Percentiles rank a stretch among this genome's conserved stretches.
Evolutionary conservation across 1,140 invertebrate genomes (phyloP).

Genomic region (Zaprionus tsacasi): DNA sequence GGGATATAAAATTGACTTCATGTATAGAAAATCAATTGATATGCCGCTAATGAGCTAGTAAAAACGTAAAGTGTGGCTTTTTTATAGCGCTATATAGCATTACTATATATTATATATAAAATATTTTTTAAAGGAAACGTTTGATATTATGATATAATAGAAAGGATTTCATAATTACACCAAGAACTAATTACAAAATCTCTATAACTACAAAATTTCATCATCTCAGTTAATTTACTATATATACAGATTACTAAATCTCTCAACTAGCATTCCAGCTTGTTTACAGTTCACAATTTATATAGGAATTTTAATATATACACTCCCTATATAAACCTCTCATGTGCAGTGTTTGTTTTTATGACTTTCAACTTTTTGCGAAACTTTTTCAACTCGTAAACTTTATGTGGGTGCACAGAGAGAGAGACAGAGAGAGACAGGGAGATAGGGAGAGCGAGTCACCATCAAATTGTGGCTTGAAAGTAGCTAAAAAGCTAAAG

Average conservation of each 20-base stretch:
- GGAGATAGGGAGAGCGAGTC: background rate
- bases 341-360: slow-evolving; percentile 23
- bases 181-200: too few relatives aligned
- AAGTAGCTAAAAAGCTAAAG: slow-evolving; percentile 19
- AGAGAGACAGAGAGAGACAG: background rate
- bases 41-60: too few relatives aligned
- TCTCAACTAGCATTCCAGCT: background rate
- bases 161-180: too few relatives aligned
- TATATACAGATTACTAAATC: background rate
- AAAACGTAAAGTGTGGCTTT: too few relatives aligned
- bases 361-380: slow-evolving; percentile 37
- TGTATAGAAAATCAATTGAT: too few relatives aligned
- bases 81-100: too few relatives aligned
- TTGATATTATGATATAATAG: too few relatives aligned
- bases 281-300: background rate
- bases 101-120: too few relatives aligned
- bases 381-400: slow-evolving; percentile 9
- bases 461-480: background rate
- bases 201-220: too few relatives aligned
- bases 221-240: background rate
- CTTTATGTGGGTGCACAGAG: slow-evolving; percentile 2
- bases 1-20: too few relatives aligned
- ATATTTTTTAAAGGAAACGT: too few relatives aligned
- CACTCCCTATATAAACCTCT: slow-evolving; percentile 1
- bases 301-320: slow-evolving; percentile 10